phyloP scores from a whole-genome alignment of 1,140 invertebrate genomes.

The Drosophila ironensis region DNA sequence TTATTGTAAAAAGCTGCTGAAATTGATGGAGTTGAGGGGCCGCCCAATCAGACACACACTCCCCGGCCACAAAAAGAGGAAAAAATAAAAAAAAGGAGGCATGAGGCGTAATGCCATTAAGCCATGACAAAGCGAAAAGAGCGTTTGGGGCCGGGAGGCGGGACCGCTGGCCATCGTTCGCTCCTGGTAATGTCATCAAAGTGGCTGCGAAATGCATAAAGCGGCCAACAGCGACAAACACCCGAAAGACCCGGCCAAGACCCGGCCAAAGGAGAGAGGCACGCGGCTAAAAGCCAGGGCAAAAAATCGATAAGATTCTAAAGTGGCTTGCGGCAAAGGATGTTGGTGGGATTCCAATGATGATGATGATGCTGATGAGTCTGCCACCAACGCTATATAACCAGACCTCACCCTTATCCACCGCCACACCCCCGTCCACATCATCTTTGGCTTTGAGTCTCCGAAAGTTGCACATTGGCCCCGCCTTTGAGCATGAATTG shows the following conservation, averaged over 20 bases:
- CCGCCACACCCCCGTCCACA: constrained; percentile 10
- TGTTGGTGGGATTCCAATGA: background rate
- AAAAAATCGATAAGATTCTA: constrained; percentile 70
- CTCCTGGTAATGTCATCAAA: constrained; percentile 74
- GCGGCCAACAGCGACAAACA: constrained; percentile 46
- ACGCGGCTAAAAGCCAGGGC: constrained; percentile 58
- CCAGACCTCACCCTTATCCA: too few species aligned
- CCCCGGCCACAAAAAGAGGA: background rate
- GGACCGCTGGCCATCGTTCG: background rate
- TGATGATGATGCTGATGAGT: constrained; percentile 21
- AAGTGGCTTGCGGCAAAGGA: constrained; percentile 59
- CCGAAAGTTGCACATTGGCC: constrained; percentile 54
- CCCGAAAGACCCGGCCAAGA: constrained; percentile 53
- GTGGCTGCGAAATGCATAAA: constrained; percentile 77
- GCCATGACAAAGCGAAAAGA: constrained; percentile 38
- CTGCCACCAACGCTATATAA: background rate
- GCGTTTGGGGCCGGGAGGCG: background rate
- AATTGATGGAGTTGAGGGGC: constrained; percentile 68
- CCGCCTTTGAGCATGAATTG: constrained; percentile 52
- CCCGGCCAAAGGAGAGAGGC: constrained; percentile 47
- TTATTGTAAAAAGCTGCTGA: constrained; percentile 75
- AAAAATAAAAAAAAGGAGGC: constrained; percentile 1
- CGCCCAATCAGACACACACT: constrained; percentile 25
- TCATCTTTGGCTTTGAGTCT: constrained; percentile 52
- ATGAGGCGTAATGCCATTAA: constrained; percentile 46